A percentile compares a stretch with the other conserved stretches of the same genome.
Conservation (phyloP, 2,113 vertebrate species). For the Carettochelys insculpta region DNA sequence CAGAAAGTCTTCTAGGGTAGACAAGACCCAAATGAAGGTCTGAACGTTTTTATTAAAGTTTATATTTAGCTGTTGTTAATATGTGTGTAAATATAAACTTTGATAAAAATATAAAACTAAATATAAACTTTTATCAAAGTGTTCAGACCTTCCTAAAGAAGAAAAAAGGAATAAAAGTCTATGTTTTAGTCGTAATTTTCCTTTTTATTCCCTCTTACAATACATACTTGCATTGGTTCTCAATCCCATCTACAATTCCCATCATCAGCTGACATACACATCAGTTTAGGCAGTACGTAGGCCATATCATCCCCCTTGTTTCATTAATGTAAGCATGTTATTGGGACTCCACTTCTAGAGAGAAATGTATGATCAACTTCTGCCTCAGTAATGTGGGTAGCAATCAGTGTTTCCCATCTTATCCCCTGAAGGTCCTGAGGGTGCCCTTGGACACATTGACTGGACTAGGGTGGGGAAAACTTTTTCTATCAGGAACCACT, state of each 20-base stretch:
- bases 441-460: accelerated
- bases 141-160: not conserved
- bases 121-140: not conserved
- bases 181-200: not conserved
- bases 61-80: too few relatives aligned
- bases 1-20: not conserved
- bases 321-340: not conserved
- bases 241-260: not conserved
- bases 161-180: not conserved
- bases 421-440: not conserved
- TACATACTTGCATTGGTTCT: not conserved
- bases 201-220: not conserved
- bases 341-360: not conserved
- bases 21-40: not conserved
- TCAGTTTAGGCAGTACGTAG: not conserved
- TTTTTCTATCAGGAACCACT: too few relatives aligned
- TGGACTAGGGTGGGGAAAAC: too few relatives aligned
- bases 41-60: too few relatives aligned
- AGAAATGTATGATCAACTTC: slow-evolving; percentile 47
- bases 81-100: not conserved
- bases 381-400: not conserved
- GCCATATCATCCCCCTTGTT: not conserved
- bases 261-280: too few relatives aligned
- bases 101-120: not conserved
- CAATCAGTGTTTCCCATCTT: not conserved